A percentile compares a stretch with the other conserved stretches of the same genome.
These are phyloP conservation scores for Anoura caudifer DNA, from an alignment of 2,113 vertebrate genomes.

Conservation along the genomic window DNA sequence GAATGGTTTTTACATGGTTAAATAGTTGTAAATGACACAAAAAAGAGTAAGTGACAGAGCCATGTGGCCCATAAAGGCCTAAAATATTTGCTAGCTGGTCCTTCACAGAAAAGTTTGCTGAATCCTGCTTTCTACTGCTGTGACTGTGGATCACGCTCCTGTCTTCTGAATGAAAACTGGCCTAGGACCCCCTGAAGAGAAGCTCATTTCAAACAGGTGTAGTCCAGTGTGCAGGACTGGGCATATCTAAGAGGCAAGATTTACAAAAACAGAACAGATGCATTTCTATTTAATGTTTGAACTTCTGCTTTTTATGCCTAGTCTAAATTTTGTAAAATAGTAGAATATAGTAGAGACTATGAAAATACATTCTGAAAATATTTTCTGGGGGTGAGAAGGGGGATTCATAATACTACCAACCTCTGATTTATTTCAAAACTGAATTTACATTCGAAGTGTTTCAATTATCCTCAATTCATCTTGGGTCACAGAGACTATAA, in stretches of 20 bases:
- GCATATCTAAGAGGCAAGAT: background rate
- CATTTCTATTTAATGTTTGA: background rate
- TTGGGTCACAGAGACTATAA: background rate
- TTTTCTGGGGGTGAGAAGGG: background rate
- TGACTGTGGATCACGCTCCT: background rate
- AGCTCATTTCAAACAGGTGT: background rate
- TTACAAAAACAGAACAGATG: background rate
- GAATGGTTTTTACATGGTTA: background rate
- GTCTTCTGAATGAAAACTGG: background rate
- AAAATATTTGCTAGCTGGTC: background rate
- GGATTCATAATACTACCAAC: background rate
- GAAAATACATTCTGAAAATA: background rate
- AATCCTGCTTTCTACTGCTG: background rate
- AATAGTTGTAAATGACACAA: background rate
- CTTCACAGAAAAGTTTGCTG: background rate
- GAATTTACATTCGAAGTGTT: background rate
- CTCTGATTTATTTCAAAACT: background rate
- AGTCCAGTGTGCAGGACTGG: background rate
- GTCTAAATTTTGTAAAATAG: background rate
- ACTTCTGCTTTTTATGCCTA: background rate
- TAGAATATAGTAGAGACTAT: background rate
- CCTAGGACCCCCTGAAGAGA: background rate
- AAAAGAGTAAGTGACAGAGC: background rate
- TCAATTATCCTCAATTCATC: background rate
- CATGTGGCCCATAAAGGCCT: background rate